Conservation (phyloP, 2,113 vertebrate genomes). For the Cololabis saira region DNA sequence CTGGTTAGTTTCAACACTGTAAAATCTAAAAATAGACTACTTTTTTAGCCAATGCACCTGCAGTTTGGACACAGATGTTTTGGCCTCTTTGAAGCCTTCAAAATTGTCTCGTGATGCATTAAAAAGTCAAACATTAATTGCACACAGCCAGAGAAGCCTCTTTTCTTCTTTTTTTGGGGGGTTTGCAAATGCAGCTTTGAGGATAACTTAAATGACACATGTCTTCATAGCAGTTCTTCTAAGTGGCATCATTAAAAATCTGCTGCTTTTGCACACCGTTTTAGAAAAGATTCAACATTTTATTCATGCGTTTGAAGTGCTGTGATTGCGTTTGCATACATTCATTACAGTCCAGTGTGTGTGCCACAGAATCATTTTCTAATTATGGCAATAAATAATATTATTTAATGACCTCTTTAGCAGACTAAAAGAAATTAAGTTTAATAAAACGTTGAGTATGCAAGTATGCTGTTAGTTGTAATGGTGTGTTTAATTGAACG, state of each 20-base stretch:
- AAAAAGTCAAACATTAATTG: conserved; percentile 28
- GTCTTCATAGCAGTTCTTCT: too few species aligned
- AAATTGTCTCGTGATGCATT: conserved; percentile 20
- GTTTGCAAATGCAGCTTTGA: conserved; percentile 3
- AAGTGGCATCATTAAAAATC: too few species aligned
- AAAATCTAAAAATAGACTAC: conserved; percentile 26
- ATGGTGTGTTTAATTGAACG: conserved; percentile 9
- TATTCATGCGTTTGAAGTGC: background rate
- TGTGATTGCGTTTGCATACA: background rate
- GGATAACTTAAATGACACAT: background rate
- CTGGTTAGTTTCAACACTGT: conserved; percentile 27
- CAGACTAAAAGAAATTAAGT: background rate
- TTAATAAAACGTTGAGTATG: conserved; percentile 29
- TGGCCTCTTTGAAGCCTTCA: conserved; percentile 39
- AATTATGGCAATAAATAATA: conserved; percentile 24
- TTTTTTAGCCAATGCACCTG: conserved; percentile 49
- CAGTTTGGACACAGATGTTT: conserved; percentile 37
- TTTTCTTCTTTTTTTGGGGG: too few species aligned
- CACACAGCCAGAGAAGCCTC: background rate
- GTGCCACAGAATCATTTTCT: conserved; percentile 11
- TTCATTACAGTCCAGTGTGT: conserved; percentile 3
- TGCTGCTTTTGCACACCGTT: background rate
- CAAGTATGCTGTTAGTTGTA: conserved; percentile 5
- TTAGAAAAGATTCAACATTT: background rate
- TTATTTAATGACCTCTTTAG: conserved; percentile 26